Evolutionary conservation across 2,888 invertebrate species (phyloP).

Genomic region (Eueremaeus valkanovi): DNA sequence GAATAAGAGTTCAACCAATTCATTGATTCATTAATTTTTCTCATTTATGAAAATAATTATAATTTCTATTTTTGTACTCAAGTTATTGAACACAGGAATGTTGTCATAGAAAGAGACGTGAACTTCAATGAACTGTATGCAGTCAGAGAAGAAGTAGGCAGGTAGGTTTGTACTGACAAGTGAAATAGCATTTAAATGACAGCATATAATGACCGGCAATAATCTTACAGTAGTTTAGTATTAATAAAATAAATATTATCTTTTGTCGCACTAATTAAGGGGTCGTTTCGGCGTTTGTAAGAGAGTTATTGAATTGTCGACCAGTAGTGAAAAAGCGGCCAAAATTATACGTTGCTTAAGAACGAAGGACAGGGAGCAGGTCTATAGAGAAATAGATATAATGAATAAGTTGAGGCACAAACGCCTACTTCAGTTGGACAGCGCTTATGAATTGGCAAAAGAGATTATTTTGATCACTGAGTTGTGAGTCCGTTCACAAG

Average conservation of each 20-base stretch:
- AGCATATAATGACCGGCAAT: neutral
- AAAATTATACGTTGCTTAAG: constrained; percentile 74
- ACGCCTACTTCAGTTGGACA: constrained; percentile 74
- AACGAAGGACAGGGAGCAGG: constrained; percentile 68
- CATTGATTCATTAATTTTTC: neutral
- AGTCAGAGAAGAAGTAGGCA: constrained; percentile 66
- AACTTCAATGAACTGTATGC: constrained; percentile 63
- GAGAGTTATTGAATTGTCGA: constrained; percentile 60
- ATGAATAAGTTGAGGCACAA: constrained; percentile 80
- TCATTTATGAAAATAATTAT: too few species aligned
- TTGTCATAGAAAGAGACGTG: constrained; percentile 58
- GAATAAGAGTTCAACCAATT: neutral
- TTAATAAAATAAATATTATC: neutral
- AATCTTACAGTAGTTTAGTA: neutral
- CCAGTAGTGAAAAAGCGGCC: constrained; percentile 68
- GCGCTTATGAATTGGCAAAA: constrained; percentile 70
- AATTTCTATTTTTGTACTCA: neutral
- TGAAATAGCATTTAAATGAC: too few species aligned
- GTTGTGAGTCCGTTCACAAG: neutral
- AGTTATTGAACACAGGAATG: constrained; percentile 48
- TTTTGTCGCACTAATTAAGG: constrained; percentile 48
- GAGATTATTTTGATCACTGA: constrained; percentile 84
- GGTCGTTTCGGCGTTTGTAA: constrained; percentile 58
- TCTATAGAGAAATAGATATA: constrained; percentile 75
- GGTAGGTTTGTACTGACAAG: too few species aligned